phyloP scores from a whole-genome alignment of 2,113 vertebrate genomes.

The Larimichthys polyactis region DNA sequence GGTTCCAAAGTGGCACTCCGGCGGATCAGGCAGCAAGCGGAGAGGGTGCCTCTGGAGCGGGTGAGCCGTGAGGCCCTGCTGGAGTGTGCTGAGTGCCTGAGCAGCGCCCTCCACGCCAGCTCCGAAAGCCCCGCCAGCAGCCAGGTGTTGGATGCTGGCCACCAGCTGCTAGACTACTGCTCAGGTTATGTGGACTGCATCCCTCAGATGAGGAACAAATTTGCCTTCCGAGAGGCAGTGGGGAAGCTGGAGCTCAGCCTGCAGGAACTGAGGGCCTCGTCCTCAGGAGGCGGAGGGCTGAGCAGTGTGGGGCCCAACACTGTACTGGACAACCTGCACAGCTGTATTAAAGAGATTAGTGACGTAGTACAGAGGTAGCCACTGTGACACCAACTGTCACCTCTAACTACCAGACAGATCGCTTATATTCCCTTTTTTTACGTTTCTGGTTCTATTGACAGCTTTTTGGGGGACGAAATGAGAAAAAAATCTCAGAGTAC shows the following conservation, averaged over 20 bases:
- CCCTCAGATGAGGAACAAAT: conserved; percentile 97
- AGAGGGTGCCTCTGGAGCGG: conserved; percentile 90
- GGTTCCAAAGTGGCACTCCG: conserved; percentile 90
- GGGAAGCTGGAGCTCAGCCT: conserved; percentile 97
- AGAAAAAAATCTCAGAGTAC: conserved; percentile 77
- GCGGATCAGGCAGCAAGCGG: conserved; percentile 90
- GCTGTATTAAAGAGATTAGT: conserved; percentile 97
- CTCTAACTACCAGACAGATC: conserved; percentile 40
- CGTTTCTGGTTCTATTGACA: conserved; percentile 57
- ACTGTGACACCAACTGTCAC: conserved; percentile 77
- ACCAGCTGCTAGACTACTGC: conserved; percentile 97
- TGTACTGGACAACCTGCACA: conserved; percentile 95
- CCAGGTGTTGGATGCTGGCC: conserved; percentile 95
- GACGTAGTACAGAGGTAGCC: conserved; percentile 99
- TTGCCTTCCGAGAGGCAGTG: conserved; percentile 97
- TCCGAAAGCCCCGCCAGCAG: conserved; percentile 91
- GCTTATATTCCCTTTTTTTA: conserved; percentile 47
- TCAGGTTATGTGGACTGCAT: conserved; percentile 99
- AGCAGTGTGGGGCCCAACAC: conserved; percentile 88
- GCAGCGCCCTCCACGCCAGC: conserved; percentile 86
- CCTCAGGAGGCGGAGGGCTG: conserved; percentile 82
- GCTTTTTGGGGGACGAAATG: conserved; percentile 64
- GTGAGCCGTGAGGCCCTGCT: conserved; percentile 94
- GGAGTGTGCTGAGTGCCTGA: conserved; percentile 93
- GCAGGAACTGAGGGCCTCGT: conserved; percentile 97